Evolutionary conservation across 2,888 invertebrate species (phyloP).

Genomic region (Stenchaetothrips biformis): DNA sequence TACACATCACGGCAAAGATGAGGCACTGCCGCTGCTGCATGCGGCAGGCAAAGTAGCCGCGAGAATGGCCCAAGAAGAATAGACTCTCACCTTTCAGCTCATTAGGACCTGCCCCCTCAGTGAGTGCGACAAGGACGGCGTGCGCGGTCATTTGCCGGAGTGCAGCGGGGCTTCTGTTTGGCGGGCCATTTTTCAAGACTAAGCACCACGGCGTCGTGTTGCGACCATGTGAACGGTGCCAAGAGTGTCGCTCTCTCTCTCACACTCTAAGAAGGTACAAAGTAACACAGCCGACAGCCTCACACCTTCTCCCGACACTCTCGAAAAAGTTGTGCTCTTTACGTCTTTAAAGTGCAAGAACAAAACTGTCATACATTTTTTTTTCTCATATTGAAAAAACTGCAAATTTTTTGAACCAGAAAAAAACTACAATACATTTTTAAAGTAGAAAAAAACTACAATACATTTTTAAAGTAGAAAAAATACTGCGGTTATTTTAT

Average conservation of each 20-base stretch:
- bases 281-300: too few species aligned
- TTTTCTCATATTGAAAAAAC: too few species aligned
- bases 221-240: conserved; percentile 4
- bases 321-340: too few species aligned
- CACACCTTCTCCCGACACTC: too few species aligned
- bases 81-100: conserved; percentile 21
- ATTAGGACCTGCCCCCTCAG: not conserved
- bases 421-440: too few species aligned
- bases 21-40: not conserved
- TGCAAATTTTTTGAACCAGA: too few species aligned
- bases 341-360: too few species aligned
- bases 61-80: not conserved
- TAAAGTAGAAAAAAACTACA: too few species aligned
- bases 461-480: too few species aligned
- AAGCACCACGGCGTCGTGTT: not conserved
- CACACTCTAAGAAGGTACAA: not conserved
- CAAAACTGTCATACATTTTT: too few species aligned
- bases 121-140: not conserved
- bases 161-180: conserved; percentile 2
- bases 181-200: conserved; percentile 8
- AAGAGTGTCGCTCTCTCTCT: not conserved
- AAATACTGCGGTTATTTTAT: too few species aligned
- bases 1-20: not conserved
- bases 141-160: not conserved
- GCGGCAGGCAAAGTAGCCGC: not conserved